Evolutionary conservation across 2,888 invertebrate genomes (phyloP), one percentile per base, ranked within the genome.

Genomic region (Pristionchus entomophagus): DNA sequence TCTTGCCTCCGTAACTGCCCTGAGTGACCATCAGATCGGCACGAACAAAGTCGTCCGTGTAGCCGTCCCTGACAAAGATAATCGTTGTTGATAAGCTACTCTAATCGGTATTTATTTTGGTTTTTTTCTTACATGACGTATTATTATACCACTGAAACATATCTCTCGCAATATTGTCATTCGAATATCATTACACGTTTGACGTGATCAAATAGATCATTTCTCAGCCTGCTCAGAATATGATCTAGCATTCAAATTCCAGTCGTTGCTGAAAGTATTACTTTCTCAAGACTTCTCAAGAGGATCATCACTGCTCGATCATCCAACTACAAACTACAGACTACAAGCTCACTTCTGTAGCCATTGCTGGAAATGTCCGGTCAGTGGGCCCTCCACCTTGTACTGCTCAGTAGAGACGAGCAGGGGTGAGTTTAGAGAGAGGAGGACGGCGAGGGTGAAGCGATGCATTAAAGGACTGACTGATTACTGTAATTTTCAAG

Each of bases 1-100:
- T 45, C 69, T 88, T 89, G 84, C 90, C 90, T 35, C 90, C 90
- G 81, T 88, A 89, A 80, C 89, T 89, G 87, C 89, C 90, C 19
- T 89, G 88, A 8, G 88, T 89, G 29, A 88, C 88, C 41, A 45
- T 38, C 78, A 88, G 87, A 80, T 90, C 89, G 4, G 84, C 35
- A 22, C 89, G 85, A 14, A 86, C 88, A 38, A 89, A 89, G 77
- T 89, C 89, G 4, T 85, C 83, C 4, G 85, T 81, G 86, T 89
- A 89, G 51, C 88, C 88, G 41, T 89, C 89, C 14, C 88, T 89
- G 49, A 26, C 88, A 87, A 10, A 45, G 3, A 14, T 59, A 59
- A 26, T 59, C n/a, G n/a, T n/a, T n/a, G n/a, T n/a, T n/a, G n/a
- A n/a, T n/a, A n/a, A n/a, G n/a, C n/a, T n/a, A n/a, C n/a, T n/a